A percentile compares a stretch with the other conserved stretches of the same genome.
Conservation (phyloP, 2,113 vertebrate species). For the Caranx ignobilis region DNA sequence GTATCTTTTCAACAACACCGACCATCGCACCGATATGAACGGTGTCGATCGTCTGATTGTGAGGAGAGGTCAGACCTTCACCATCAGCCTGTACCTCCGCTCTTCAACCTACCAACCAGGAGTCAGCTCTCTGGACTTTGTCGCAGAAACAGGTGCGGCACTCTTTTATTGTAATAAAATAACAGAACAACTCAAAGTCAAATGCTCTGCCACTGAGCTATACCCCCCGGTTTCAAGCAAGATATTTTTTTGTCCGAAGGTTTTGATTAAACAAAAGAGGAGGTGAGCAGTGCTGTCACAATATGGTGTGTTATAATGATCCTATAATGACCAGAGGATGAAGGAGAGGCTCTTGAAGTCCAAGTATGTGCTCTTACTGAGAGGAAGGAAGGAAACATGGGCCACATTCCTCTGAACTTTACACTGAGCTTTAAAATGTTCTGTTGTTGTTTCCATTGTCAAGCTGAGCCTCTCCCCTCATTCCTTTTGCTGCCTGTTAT, state of each 20-base stretch:
- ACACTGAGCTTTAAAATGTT: neutral
- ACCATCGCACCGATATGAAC: conserved; percentile 87
- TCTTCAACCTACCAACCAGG: conserved; percentile 85
- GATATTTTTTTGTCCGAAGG: neutral
- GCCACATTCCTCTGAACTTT: neutral
- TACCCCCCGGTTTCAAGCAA: too few species aligned
- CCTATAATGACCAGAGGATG: neutral
- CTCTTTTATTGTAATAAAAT: neutral
- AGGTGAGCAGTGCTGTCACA: neutral
- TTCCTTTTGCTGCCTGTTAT: conserved; percentile 18
- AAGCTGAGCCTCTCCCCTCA: neutral
- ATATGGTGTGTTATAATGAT: neutral
- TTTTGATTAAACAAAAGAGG: neutral
- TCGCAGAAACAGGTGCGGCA: conserved; percentile 86
- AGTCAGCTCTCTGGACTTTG: conserved; percentile 83
- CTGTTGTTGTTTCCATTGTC: conserved; percentile 21
- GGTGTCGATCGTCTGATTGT: conserved; percentile 86
- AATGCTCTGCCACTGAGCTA: too few species aligned
- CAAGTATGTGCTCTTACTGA: neutral
- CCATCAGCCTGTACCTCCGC: conserved; percentile 85
- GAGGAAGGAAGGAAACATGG: conserved; percentile 26
- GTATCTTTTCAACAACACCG: conserved; percentile 86
- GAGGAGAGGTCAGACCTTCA: conserved; percentile 90
- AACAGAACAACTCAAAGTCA: too few species aligned
- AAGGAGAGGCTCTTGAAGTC: neutral